Percentiles rank a stretch among this genome's conserved stretches.
Evolutionary conservation across 2,797 vertebrate genomes (phyloP).

Genomic region (Nothura maculosa): DNA sequence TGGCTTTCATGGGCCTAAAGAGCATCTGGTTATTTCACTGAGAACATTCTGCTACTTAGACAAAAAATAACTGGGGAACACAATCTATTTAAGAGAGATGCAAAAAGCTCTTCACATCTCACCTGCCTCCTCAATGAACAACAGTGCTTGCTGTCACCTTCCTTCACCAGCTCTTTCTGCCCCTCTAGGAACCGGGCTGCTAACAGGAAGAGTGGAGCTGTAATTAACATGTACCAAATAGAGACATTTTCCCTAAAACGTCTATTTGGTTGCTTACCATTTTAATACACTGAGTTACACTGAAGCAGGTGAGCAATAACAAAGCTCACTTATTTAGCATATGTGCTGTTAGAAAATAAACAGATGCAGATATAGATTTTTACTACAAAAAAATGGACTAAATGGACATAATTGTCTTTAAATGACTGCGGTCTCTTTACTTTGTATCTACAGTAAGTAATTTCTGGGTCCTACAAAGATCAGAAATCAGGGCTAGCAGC

Average conservation of each 20-base stretch:
- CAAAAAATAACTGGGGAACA: background rate
- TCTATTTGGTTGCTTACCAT: conserved; percentile 23
- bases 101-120: background rate
- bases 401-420: background rate
- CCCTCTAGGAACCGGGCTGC: background rate
- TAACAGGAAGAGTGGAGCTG: background rate
- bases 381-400: background rate
- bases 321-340: conserved; percentile 24
- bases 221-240: conserved; percentile 5
- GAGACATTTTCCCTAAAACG: conserved; percentile 7
- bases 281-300: conserved; percentile 21
- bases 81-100: background rate
- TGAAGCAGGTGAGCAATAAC: conserved; percentile 7
- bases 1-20: background rate
- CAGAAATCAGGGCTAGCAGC: background rate
- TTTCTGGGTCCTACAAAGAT: background rate
- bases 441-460: background rate
- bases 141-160: background rate
- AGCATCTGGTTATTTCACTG: background rate
- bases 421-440: background rate
- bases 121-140: background rate
- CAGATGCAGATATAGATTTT: background rate
- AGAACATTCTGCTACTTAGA: background rate
- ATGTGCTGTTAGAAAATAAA: background rate
- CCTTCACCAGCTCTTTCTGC: background rate